These are phyloP conservation scores for Neoseiulus cucumeris DNA, from an alignment of 1,140 invertebrate genomes.

Conservation along the genomic window DNA sequence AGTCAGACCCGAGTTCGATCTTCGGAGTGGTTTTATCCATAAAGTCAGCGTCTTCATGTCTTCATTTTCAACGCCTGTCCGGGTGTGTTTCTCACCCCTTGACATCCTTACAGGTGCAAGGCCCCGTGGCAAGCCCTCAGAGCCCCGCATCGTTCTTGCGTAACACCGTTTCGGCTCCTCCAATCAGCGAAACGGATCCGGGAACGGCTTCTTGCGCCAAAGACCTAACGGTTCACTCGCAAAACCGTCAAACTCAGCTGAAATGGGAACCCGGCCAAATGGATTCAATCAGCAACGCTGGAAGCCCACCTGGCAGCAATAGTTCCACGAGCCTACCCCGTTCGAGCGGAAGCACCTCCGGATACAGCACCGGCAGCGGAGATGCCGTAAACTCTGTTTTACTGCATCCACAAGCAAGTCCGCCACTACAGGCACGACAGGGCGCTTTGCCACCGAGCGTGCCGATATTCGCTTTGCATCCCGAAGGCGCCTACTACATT, in stretches of 20 bases:
- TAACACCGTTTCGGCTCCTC: slow-evolving; percentile 15
- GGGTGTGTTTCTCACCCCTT: too few relatives aligned
- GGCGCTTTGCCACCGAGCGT: slow-evolving; percentile 27
- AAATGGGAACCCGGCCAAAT: slow-evolving; percentile 14
- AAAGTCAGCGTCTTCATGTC: too few relatives aligned
- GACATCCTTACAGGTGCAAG: too few relatives aligned
- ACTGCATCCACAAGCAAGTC: not conserved
- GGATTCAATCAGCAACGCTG: slow-evolving; percentile 17
- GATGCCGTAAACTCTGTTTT: not conserved
- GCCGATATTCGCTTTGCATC: slow-evolving; percentile 59
- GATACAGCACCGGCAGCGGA: slow-evolving; percentile 19
- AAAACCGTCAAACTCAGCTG: not conserved
- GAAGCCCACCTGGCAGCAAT: slow-evolving; percentile 15
- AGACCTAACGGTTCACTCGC: not conserved
- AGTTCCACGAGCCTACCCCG: not conserved
- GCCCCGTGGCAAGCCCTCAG: not conserved
- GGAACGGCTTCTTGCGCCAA: not conserved
- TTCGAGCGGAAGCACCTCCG: slow-evolving; percentile 16
- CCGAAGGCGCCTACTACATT: slow-evolving; percentile 69
- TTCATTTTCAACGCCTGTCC: too few relatives aligned
- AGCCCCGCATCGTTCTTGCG: not conserved
- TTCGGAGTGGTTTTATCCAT: too few relatives aligned
- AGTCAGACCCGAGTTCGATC: too few relatives aligned
- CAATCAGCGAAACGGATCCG: not conserved
- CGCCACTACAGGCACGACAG: slow-evolving; percentile 11